Evolutionary conservation across 1,140 invertebrate species (phyloP).

Genomic region (Leptinotarsa defecta): DNA sequence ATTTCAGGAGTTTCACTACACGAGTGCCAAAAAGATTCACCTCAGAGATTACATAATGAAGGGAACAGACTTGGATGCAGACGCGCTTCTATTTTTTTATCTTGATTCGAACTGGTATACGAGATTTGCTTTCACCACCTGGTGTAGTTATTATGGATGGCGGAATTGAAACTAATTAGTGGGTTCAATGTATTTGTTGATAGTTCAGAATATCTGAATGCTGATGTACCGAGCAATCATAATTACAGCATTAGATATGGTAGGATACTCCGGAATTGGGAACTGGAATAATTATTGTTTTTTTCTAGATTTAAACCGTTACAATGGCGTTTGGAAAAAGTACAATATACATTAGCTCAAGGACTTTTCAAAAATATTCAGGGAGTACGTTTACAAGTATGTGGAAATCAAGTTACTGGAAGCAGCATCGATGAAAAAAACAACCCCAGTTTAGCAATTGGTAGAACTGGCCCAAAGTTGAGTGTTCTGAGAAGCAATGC

Average conservation of each 20-base stretch:
- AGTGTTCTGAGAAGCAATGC: too few species aligned
- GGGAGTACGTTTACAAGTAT: too few species aligned
- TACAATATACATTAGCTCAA: too few species aligned
- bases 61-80: background rate
- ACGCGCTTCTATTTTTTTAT: conserved; percentile 1
- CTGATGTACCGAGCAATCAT: background rate
- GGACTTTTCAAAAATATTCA: too few species aligned
- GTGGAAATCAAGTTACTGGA: too few species aligned
- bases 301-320: background rate
- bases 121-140: conserved; percentile 7
- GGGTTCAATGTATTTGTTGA: conserved; percentile 5
- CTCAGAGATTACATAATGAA: conserved; percentile 9
- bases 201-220: background rate
- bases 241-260: background rate
- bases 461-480: too few species aligned
- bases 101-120: background rate
- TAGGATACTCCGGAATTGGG: background rate
- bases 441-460: too few species aligned
- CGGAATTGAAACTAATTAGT: background rate
- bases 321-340: background rate
- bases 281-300: background rate
- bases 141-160: background rate
- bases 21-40: conserved; percentile 16
- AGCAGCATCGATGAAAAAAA: too few species aligned
- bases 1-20: conserved; percentile 10